phyloP scores from a whole-genome alignment of 1,140 invertebrate species.

The Drosophila athabasca region DNA sequence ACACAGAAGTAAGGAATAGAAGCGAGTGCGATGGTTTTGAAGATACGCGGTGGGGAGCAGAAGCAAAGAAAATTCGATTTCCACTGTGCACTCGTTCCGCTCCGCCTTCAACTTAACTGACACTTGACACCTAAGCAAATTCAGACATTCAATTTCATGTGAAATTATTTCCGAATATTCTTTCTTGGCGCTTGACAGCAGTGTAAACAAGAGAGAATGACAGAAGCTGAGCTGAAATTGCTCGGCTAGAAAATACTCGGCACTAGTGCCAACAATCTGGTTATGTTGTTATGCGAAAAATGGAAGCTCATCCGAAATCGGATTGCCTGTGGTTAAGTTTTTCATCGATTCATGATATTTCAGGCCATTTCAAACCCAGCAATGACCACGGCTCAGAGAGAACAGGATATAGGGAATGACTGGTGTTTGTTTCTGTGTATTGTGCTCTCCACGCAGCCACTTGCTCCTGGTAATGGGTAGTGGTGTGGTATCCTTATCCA shows the following conservation, averaged over 20 bases:
- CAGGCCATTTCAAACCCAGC: no score
- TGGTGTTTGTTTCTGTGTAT: slow-evolving; percentile 62
- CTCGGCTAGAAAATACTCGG: no score
- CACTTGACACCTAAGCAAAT: slow-evolving; percentile 67
- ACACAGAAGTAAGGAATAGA: no score
- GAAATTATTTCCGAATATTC: slow-evolving; percentile 61
- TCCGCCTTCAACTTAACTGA: slow-evolving; percentile 65
- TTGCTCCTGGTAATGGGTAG: slow-evolving; percentile 37
- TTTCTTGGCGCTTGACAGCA: slow-evolving; percentile 17
- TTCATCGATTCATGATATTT: no score
- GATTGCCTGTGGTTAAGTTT: no score
- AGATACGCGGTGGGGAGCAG: no score
- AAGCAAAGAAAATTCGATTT: slow-evolving; percentile 57
- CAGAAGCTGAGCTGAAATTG: no score
- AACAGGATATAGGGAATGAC: slow-evolving; percentile 12
- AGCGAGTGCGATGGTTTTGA: no score
- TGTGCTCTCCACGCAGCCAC: slow-evolving; percentile 59
- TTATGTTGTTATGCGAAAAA: no score
- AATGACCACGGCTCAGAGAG: no score
- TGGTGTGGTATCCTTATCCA: slow-evolving; percentile 7
- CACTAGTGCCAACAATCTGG: no score
- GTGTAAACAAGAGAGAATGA: slow-evolving; percentile 19
- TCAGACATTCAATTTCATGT: slow-evolving; percentile 68
- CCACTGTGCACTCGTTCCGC: slow-evolving; percentile 61
- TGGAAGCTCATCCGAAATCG: no score